A percentile compares a stretch with the other conserved stretches of the same genome.
phyloP scores from a whole-genome alignment of 1,140 invertebrate genomes.

The Elysia chlorotica region DNA sequence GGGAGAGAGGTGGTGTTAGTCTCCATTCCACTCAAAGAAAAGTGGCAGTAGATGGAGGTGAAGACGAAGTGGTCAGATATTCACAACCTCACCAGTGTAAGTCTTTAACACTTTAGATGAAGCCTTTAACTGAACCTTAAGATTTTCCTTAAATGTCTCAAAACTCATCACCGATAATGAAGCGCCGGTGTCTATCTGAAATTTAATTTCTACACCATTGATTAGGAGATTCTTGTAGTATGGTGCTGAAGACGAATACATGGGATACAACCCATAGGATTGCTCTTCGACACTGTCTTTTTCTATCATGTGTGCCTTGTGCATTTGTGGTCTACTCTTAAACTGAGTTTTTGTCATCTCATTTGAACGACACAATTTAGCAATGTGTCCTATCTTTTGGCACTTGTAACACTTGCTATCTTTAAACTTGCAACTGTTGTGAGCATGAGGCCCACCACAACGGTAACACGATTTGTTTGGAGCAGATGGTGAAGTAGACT shows the following conservation, averaged over 20 bases:
- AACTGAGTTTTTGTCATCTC: too few species aligned
- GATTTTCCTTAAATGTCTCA: neutral
- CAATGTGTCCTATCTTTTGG: neutral
- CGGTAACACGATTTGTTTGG: neutral
- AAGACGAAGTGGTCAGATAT: too few species aligned
- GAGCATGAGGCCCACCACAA: neutral
- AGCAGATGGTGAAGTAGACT: neutral
- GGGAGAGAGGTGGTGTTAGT: too few species aligned
- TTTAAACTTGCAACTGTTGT: too few species aligned
- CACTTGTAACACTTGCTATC: neutral
- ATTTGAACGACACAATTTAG: too few species aligned
- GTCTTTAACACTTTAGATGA: neutral
- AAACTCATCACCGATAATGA: neutral
- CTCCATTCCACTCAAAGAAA: too few species aligned
- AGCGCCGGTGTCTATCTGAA: neutral
- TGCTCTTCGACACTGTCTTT: too few species aligned
- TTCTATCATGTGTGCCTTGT: too few species aligned
- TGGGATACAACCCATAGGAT: too few species aligned
- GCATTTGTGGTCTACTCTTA: neutral
- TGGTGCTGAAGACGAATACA: neutral
- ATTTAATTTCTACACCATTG: neutral
- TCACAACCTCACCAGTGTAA: neutral
- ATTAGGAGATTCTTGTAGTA: neutral
- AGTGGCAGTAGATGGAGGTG: too few species aligned
- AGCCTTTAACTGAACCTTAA: neutral